Base-by-base conservation (phyloP, 2,888 invertebrate genomes). In the Seira ritae region DNA sequence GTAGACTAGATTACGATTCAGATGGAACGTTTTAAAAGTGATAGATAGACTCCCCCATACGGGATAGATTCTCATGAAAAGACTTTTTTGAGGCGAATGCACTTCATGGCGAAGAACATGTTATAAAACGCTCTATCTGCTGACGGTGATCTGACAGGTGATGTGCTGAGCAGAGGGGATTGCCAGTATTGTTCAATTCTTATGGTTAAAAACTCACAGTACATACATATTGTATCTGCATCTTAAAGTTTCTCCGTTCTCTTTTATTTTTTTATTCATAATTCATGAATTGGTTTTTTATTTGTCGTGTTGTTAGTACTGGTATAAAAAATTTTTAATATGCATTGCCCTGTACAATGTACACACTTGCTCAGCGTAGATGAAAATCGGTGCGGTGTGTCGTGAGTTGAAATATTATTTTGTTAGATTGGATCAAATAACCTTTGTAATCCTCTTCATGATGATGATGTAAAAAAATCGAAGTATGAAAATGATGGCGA, bases 221-320 rank as follows among this genome's bases (percentile, higher is more conserved):
- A 8, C 42, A 12, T 42, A n/a, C n/a, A 42, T 42, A 8, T 42
- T 42, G 42, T 55, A 15, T 1, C 17, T 55, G 55, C 6, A 3
- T 55, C 15, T 55, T 42, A n/a, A n/a, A 31, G 31, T 55, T 17
- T 55, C 55, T 55, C 55, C 31, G 17, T 8, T 55, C 3, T 12
- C 12, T 12, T 55, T 3, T 55, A 17, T 55, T 55, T 55, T 42
- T 55, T 8, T 55, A 55, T 55, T 55, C 55, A 55, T 55, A 12
- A 55, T 55, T 55, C 55, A 55, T 55, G 55, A 55, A 55, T 55
- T 55, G 55, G 55, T 55, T 55, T 55, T 55, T 55, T 55, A 55
- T 55, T 55, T 55, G 55, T 55, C 55, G 55, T 55, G 55, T 55
- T 55, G 12, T 55, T 55, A 55, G 55, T 55, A 12, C 55, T 55